phyloP scores from a whole-genome alignment of 2,797 vertebrate species.

The Etheostoma perlongum region DNA sequence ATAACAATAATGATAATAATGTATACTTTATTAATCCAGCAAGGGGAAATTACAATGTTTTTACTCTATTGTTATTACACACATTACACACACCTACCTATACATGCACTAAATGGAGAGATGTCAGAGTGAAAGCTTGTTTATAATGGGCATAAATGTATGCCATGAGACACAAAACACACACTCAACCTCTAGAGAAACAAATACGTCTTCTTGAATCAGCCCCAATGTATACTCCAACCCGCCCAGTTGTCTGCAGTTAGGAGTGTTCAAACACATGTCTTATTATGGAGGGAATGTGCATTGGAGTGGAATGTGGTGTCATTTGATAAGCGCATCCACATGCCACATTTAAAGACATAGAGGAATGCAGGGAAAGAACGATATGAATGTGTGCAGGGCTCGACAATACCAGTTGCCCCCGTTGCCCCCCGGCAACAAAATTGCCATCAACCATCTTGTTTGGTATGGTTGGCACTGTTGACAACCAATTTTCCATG shows the following conservation, averaged over 20 bases:
- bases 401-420: slow-evolving; percentile 29
- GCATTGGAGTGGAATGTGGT: slow-evolving; percentile 63
- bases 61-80: no score
- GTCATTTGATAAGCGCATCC: slow-evolving; percentile 71
- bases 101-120: no score
- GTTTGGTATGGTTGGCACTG: slow-evolving; percentile 33
- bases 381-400: slow-evolving; percentile 36
- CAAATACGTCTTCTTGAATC: slow-evolving; percentile 9
- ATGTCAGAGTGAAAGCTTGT: slow-evolving; percentile 4
- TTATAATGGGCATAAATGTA: slow-evolving; percentile 17
- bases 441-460: slow-evolving; percentile 48
- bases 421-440: slow-evolving; percentile 58
- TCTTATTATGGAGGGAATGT: slow-evolving; percentile 53
- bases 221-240: slow-evolving; percentile 6
- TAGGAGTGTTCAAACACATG: slow-evolving; percentile 34
- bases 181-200: slow-evolving; percentile 8
- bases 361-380: slow-evolving; percentile 26
- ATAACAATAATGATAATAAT: no score
- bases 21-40: no score
- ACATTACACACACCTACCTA: no score
- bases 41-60: no score
- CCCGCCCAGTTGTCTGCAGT: slow-evolving; percentile 19
- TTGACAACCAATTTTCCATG: slow-evolving; percentile 40
- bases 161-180: slow-evolving; percentile 5
- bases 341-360: slow-evolving; percentile 40